Evolutionary conservation across 2,113 vertebrate species (phyloP), one percentile per base, ranked within the genome.

Genomic region (Cygnus atratus): DNA sequence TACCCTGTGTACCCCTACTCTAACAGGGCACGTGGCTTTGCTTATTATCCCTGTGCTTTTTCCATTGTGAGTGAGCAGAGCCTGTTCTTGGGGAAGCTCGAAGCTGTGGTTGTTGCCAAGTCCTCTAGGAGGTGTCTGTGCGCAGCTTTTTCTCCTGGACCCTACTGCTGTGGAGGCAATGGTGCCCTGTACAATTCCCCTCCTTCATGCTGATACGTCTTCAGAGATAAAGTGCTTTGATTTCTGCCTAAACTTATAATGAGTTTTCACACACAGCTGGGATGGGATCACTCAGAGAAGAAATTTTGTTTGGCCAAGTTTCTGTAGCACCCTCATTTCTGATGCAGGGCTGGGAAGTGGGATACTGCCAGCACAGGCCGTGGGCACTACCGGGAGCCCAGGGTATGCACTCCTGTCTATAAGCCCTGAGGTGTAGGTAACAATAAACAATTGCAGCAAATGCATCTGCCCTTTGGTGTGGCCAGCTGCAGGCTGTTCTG

Each of bases 1-100:
- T 83, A 48, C 8, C 8, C n/a, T 2, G 4, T 3, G 25, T 10
- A 22, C 29, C 50, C 48, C 55, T 52, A 48, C 44, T 41, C 33
- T 54, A 28, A 6, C 0, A 0, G 54, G 25, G 13, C 41, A 5
- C 0, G 1, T 24, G 50, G 26, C 2, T 1, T 26, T 24, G 55
- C 66, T 46, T 28, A 18, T 46, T 28, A 18, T 39, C 43, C 37
- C 29, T 6, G 6, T 24, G 39, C 52, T 10, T 10, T 22, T 65
- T 11, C 70, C 26, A 6, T 10, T 39, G 17, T 9, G 4, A 6
- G 59, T 22, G 28, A 8, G 68, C 18, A 50, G 39, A 65, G 29
- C 20, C 25, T 74, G 10, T 21, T 76, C n/a, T 24, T 0, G 0
- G 44, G 57, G 74, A 41, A 52, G 58, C 46, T 75, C 1, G 1